These are phyloP conservation scores for Heliangelus exortis DNA, from an alignment of 2,797 vertebrate genomes.

Conservation along the genomic window DNA sequence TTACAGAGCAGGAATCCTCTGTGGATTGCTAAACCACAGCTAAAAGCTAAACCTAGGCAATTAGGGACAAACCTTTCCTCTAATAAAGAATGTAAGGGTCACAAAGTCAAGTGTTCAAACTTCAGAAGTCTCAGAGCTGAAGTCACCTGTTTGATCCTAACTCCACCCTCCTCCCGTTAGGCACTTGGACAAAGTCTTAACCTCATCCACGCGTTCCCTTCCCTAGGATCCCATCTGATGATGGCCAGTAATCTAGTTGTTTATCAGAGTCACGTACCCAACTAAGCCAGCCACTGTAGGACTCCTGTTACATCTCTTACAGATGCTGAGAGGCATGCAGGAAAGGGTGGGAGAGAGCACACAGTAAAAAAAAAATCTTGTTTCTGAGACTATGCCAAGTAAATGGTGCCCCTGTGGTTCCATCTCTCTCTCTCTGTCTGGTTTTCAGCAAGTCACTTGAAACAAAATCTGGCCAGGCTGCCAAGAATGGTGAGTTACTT, in stretches of 20 bases:
- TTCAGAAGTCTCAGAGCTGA: neutral
- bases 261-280: neutral
- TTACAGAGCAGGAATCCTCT: neutral
- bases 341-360: neutral
- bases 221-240: neutral
- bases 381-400: neutral
- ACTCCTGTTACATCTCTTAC: neutral
- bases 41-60: neutral
- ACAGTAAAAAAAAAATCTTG: neutral
- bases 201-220: neutral
- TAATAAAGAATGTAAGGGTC: neutral
- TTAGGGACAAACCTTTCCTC: neutral
- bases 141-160: neutral
- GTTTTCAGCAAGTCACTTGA: neutral
- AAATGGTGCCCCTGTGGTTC: neutral
- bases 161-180: neutral
- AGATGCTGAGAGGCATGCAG: neutral
- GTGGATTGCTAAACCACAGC: neutral
- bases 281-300: neutral
- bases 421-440: neutral
- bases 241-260: neutral
- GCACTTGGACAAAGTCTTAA: neutral
- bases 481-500: neutral
- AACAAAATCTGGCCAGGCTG: neutral
- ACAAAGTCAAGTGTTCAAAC: neutral